Conservation (phyloP, 1,140 invertebrate species). For the Bombus confusus region DNA sequence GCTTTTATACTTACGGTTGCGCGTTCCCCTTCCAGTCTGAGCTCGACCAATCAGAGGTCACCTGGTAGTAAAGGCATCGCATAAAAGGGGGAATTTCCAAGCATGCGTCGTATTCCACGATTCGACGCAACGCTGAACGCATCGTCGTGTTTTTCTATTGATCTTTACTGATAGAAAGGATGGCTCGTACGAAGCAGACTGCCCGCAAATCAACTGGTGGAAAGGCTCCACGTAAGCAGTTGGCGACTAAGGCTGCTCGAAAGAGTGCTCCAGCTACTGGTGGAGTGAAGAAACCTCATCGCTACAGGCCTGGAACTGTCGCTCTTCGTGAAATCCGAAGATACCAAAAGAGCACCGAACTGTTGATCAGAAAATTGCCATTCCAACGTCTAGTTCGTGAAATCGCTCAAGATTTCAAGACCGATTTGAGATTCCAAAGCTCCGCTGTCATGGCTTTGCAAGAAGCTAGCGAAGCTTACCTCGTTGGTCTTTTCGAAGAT, state of each 20-base stretch:
- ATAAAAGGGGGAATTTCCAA: not conserved
- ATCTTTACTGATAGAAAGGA: too few relatives aligned
- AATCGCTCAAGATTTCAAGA: conserved; percentile 61
- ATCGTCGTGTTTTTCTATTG: accelerated
- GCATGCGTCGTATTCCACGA: accelerated
- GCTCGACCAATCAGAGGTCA: conserved; percentile 2
- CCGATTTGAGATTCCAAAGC: conserved; percentile 56
- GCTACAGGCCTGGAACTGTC: conserved; percentile 58
- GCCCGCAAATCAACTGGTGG: conserved; percentile 72
- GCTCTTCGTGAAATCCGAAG: conserved; percentile 61
- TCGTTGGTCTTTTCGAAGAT: conserved; percentile 59
- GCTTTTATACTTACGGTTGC: not conserved
- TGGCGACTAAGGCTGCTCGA: conserved; percentile 91
- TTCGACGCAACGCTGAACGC: accelerated
- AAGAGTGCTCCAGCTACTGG: conserved; percentile 89
- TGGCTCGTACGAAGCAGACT: conserved; percentile 61
- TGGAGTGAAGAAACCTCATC: conserved; percentile 90
- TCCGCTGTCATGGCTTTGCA: conserved; percentile 59
- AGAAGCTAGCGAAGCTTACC: conserved; percentile 60
- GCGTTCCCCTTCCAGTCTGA: not conserved
- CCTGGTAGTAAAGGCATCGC: not conserved
- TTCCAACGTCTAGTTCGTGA: conserved; percentile 60
- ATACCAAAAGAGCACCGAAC: conserved; percentile 60
- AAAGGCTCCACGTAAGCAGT: conserved; percentile 93
- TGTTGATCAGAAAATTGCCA: conserved; percentile 50